A percentile compares a stretch with the other conserved stretches of the same genome.
Conservation (phyloP, 53 echinoderm and acorn worm genomes). For the Actinopyga echinites region DNA sequence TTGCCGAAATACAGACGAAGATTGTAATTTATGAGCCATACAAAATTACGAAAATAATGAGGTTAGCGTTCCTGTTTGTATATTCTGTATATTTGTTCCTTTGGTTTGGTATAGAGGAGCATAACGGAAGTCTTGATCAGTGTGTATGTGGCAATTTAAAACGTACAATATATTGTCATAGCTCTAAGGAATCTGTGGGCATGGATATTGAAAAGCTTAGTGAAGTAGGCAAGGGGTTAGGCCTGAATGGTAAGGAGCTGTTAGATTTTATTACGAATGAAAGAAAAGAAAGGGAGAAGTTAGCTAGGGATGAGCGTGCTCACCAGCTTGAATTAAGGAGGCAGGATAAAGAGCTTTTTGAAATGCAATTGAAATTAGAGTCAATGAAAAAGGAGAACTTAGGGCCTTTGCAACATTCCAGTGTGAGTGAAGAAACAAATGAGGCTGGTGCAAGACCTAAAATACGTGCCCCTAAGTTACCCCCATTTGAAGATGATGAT, state of each 20-base stretch:
- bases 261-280: neutral
- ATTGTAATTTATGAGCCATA: too few relatives aligned
- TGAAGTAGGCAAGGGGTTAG: neutral
- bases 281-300: neutral
- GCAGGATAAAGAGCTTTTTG: neutral
- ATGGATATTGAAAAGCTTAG: neutral
- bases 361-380: neutral
- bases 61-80: too few relatives aligned
- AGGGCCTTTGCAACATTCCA: too few relatives aligned
- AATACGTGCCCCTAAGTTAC: neutral
- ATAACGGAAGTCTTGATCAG: too few relatives aligned
- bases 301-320: neutral
- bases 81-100: too few relatives aligned
- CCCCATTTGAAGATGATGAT: neutral
- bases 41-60: too few relatives aligned
- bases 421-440: neutral
- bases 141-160: too few relatives aligned
- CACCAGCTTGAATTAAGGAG: neutral
- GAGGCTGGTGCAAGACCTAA: neutral
- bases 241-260: neutral
- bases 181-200: neutral
- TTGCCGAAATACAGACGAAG: too few relatives aligned
- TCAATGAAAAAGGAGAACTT: too few relatives aligned
- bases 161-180: too few relatives aligned
- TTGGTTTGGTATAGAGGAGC: too few relatives aligned